phyloP scores from a whole-genome alignment of 2,888 invertebrate species.

The Caenorhabditis virilis region DNA sequence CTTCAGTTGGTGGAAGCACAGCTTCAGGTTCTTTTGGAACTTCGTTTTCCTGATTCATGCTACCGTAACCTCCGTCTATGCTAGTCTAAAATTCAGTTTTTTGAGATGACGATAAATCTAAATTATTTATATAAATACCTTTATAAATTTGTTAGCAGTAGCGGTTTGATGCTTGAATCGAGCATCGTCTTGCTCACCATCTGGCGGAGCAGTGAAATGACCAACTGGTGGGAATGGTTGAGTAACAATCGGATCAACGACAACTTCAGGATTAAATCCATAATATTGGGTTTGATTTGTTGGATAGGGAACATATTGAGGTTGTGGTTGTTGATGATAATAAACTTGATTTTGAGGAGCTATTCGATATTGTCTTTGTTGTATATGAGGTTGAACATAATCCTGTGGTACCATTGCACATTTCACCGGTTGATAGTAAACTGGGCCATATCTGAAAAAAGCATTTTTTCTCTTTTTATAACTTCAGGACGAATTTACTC shows the following conservation, averaged over 20 bases:
- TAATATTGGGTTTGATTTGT: neutral
- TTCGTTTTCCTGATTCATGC: conserved; percentile 40
- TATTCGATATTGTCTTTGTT: neutral
- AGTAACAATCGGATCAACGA: conserved; percentile 13
- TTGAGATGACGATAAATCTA: neutral
- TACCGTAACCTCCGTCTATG: conserved; percentile 46
- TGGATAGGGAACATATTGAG: neutral
- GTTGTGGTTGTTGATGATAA: neutral
- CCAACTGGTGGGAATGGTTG: conserved; percentile 25
- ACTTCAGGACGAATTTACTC: neutral
- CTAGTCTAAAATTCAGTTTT: conserved; percentile 19
- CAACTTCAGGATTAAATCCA: too few relatives aligned
- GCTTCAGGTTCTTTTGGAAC: neutral
- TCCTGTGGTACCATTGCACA: neutral
- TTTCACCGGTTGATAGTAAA: neutral
- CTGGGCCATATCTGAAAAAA: neutral
- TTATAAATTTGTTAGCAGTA: conserved; percentile 29
- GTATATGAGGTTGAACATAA: neutral
- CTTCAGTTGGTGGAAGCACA: neutral
- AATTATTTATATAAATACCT: conserved; percentile 12
- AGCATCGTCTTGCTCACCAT: conserved; percentile 13
- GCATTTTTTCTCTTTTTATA: neutral
- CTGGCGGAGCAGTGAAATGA: conserved; percentile 11
- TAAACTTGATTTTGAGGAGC: neutral
- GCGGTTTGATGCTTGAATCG: conserved; percentile 20